A percentile compares a stretch with the other conserved stretches of the same genome.
Evolutionary conservation across 2,797 vertebrate genomes (phyloP).

Genomic region (Hypotaenidia philippensis): DNA sequence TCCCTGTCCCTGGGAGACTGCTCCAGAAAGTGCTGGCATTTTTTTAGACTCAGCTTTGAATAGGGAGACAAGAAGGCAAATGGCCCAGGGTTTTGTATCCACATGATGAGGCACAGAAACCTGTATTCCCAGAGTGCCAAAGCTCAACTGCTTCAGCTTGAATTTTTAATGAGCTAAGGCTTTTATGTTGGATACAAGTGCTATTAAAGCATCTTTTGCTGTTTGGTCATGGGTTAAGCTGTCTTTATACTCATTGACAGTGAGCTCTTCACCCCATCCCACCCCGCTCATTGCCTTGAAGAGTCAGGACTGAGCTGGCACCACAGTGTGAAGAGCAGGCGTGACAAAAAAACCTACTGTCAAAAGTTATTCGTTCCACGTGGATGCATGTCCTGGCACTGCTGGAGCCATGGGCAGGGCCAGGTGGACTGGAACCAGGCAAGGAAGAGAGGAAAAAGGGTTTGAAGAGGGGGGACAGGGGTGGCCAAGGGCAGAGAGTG

Average conservation of each 20-base stretch:
- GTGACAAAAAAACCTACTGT: neutral
- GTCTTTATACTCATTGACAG: neutral
- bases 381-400: neutral
- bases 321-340: neutral
- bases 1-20: fast-evolving
- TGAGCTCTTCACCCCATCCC: neutral
- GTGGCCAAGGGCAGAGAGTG: fast-evolving
- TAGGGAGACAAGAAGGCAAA: neutral
- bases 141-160: neutral
- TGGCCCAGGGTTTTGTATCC: neutral
- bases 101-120: fast-evolving
- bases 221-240: neutral
- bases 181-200: neutral
- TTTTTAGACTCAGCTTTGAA: neutral
- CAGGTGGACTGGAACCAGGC: neutral
- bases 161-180: constrained; percentile 5
- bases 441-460: neutral
- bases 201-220: neutral
- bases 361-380: neutral
- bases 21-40: neutral
- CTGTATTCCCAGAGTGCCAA: neutral
- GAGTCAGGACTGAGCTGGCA: neutral
- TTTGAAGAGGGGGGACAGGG: neutral
- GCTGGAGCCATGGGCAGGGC: neutral
- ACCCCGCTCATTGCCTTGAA: neutral